phyloP scores from a whole-genome alignment of 2,113 vertebrate genomes.

The Speoplatyrhinus poulsoni region DNA sequence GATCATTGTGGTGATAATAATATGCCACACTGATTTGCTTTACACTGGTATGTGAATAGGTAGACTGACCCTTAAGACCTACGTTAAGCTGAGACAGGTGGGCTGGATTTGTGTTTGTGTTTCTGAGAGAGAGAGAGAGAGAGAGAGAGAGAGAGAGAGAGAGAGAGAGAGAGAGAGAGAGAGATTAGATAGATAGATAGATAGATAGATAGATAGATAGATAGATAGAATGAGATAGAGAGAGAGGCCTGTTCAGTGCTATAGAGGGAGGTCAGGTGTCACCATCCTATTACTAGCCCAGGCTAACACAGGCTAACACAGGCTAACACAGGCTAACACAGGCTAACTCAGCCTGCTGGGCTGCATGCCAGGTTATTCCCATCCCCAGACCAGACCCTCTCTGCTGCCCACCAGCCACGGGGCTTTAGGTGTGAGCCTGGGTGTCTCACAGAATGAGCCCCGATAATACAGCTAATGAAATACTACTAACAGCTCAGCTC shows the following conservation, averaged over 20 bases:
- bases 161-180: not conserved
- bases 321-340: constrained; percentile 4
- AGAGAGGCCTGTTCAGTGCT: constrained; percentile 17
- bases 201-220: not conserved
- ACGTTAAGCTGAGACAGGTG: constrained; percentile 44
- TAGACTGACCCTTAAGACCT: constrained; percentile 22
- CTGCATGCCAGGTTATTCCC: constrained; percentile 64
- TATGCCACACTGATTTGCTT: too few relatives aligned
- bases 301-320: constrained; percentile 13
- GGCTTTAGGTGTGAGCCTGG: not conserved
- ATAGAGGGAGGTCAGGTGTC: constrained; percentile 49
- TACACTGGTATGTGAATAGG: constrained; percentile 46
- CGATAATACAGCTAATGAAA: constrained; percentile 2
- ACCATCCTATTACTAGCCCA: constrained; percentile 10
- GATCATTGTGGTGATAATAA: constrained; percentile 8
- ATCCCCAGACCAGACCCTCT: constrained; percentile 24
- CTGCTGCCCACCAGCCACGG: not conserved
- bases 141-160: not conserved
- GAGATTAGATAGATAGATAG: too few relatives aligned
- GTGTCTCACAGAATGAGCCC: not conserved
- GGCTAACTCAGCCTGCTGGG: constrained; percentile 18
- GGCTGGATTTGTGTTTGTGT: constrained; percentile 14
- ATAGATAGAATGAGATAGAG: not conserved
- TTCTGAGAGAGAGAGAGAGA: constrained; percentile 1
- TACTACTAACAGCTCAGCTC: constrained; percentile 1